These are phyloP conservation scores for Plebejus melissa DNA, from an alignment of 2,888 invertebrate genomes.

Conservation along the genomic window DNA sequence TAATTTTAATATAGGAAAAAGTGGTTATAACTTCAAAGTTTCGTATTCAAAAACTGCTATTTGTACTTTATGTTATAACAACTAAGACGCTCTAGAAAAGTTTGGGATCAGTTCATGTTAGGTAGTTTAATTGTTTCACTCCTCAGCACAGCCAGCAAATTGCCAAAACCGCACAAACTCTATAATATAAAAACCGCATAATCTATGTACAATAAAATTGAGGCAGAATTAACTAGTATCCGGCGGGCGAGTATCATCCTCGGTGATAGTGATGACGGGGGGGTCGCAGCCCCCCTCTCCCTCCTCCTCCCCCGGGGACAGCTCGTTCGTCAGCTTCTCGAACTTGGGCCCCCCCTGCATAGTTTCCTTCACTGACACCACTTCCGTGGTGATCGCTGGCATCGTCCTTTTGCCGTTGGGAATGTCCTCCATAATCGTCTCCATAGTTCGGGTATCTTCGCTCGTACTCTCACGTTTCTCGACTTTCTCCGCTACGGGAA, in stretches of 20 bases:
- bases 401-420: slow-evolving; percentile 65
- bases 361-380: slow-evolving; percentile 76
- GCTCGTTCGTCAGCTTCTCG: slow-evolving; percentile 77
- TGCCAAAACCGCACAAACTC: slow-evolving; percentile 38
- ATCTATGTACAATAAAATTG: slow-evolving; percentile 48
- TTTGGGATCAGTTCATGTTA: too few relatives aligned
- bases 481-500: slow-evolving; percentile 54
- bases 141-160: not conserved
- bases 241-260: slow-evolving; percentile 67
- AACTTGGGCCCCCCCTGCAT: slow-evolving; percentile 77
- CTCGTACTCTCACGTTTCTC: slow-evolving; percentile 75
- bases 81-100: too few relatives aligned
- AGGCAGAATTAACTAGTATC: slow-evolving; percentile 64
- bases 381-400: slow-evolving; percentile 68
- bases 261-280: slow-evolving; percentile 73
- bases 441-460: slow-evolving; percentile 55
- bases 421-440: slow-evolving; percentile 64
- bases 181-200: slow-evolving; percentile 38
- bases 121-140: too few relatives aligned
- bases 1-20: not conserved
- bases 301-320: slow-evolving; percentile 62
- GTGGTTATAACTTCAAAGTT: not conserved
- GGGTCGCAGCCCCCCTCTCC: slow-evolving; percentile 47
- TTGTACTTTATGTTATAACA: not conserved
- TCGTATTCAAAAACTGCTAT: not conserved